phyloP scores from a whole-genome alignment of 2,888 invertebrate species.

The Steromphala cineraria region DNA sequence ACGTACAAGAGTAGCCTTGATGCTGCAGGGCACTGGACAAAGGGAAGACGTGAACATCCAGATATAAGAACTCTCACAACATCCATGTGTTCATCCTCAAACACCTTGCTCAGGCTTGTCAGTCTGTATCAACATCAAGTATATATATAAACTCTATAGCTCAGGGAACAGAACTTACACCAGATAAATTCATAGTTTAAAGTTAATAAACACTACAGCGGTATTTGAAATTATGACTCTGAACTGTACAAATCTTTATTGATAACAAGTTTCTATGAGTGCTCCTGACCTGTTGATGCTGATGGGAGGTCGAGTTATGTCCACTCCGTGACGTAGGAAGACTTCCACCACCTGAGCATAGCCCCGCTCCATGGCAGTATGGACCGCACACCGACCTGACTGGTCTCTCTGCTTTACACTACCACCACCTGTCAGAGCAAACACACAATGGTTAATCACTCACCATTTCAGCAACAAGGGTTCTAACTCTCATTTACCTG shows the following conservation, averaged over 20 bases:
- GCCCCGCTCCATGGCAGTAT: conserved; percentile 50
- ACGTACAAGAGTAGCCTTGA: conserved; percentile 45
- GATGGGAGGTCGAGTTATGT: conserved; percentile 24
- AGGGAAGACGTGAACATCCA: conserved; percentile 47
- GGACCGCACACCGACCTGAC: conserved; percentile 48
- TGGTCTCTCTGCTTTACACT: conserved; percentile 51
- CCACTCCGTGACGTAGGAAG: conserved; percentile 50
- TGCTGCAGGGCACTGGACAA: conserved; percentile 39
- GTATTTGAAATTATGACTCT: too few species aligned
- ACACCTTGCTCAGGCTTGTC: conserved; percentile 41
- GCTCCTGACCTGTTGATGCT: neutral
- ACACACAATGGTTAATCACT: too few species aligned
- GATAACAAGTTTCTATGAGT: too few species aligned
- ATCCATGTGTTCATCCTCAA: conserved; percentile 43
- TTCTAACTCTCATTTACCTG: too few species aligned
- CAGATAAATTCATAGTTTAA: too few species aligned
- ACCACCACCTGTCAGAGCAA: conserved; percentile 47
- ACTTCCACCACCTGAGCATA: conserved; percentile 48
- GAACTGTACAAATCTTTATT: too few species aligned
- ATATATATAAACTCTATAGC: neutral
- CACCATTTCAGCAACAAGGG: too few species aligned
- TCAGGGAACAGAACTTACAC: neutral
- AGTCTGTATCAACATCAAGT: conserved; percentile 32
- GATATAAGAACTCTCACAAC: conserved; percentile 45
- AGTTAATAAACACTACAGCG: too few species aligned